phyloP scores from a whole-genome alignment of 2,888 invertebrate genomes.

The Dorcus hopei region DNA sequence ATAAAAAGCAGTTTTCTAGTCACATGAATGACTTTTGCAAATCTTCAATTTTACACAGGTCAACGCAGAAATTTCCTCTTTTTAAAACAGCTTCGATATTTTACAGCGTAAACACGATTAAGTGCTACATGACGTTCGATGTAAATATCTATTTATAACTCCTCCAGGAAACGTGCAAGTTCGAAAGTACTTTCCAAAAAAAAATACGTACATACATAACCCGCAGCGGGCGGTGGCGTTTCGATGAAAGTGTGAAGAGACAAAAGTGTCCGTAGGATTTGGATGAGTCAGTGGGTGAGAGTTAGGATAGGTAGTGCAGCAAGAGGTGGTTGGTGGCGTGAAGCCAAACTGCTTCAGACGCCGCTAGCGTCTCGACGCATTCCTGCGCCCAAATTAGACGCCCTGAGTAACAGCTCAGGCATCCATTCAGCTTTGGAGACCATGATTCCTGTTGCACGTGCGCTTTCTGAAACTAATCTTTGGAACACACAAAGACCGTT shows the following conservation, averaged over 20 bases:
- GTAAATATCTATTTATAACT: too few relatives aligned
- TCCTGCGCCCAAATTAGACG: constrained; percentile 43
- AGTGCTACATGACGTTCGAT: too few relatives aligned
- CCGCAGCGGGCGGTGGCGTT: too few relatives aligned
- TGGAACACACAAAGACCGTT: constrained; percentile 6
- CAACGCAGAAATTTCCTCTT: too few relatives aligned
- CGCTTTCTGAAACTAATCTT: constrained; percentile 12
- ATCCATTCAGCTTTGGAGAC: constrained; percentile 37
- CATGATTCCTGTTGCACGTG: constrained; percentile 31
- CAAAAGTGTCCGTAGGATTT: constrained; percentile 7
- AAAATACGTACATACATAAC: too few relatives aligned
- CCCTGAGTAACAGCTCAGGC: constrained; percentile 44
- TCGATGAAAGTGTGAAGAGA: constrained; percentile 4
- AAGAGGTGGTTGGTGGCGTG: constrained; percentile 46
- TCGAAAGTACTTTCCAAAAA: too few relatives aligned
- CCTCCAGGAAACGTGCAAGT: too few relatives aligned
- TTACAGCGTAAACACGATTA: too few relatives aligned
- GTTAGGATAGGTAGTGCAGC: constrained; percentile 43
- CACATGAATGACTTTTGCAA: too few relatives aligned
- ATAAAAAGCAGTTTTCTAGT: too few relatives aligned
- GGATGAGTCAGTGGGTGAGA: constrained; percentile 42
- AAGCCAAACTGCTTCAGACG: constrained; percentile 43
- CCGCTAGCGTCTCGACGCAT: constrained; percentile 47
- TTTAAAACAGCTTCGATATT: too few relatives aligned
- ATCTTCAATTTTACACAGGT: too few relatives aligned